Evolutionary conservation across 2,888 invertebrate species (phyloP).

Genomic region (Aromia moschata): DNA sequence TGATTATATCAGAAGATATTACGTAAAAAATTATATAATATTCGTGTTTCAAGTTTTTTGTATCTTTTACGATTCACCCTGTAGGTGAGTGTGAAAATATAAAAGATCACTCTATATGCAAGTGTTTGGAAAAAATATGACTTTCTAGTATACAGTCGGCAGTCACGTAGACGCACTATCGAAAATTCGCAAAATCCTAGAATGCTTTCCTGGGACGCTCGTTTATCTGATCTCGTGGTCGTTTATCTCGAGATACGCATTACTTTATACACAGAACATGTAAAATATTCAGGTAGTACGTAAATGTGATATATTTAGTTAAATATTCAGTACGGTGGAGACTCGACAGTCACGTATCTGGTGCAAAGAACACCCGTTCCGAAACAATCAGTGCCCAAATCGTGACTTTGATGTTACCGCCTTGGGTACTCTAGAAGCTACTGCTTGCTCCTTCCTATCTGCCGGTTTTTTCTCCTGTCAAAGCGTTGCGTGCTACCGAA

Average conservation of each 20-base stretch:
- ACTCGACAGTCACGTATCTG: conserved; percentile 52
- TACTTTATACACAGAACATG: conserved; percentile 32
- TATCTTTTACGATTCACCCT: too few relatives aligned
- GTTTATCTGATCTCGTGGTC: conserved; percentile 6
- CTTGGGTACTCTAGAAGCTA: conserved; percentile 4
- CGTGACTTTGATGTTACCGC: conserved; percentile 49
- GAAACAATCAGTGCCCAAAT: conserved; percentile 49
- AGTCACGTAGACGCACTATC: neutral
- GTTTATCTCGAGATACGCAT: conserved; percentile 22
- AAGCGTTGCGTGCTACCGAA: neutral
- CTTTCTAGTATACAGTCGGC: too few relatives aligned
- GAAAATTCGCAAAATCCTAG: conserved; percentile 4
- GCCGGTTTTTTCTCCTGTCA: neutral
- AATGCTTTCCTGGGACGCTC: neutral
- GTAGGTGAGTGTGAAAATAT: too few relatives aligned
- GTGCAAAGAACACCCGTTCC: conserved; percentile 52
- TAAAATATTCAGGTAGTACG: conserved; percentile 30
- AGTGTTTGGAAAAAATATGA: too few relatives aligned
- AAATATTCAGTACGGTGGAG: conserved; percentile 47
- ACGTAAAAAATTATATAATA: too few relatives aligned
- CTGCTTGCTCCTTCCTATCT: conserved; percentile 9
- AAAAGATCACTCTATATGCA: too few relatives aligned
- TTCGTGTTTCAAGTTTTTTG: too few relatives aligned
- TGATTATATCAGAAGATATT: too few relatives aligned
- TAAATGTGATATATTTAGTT: conserved; percentile 34